Percentiles rank a stretch among this genome's conserved stretches.
These are phyloP conservation scores for Drosophila kanekoi DNA, from an alignment of 2,888 invertebrate species.

Conservation along the genomic window DNA sequence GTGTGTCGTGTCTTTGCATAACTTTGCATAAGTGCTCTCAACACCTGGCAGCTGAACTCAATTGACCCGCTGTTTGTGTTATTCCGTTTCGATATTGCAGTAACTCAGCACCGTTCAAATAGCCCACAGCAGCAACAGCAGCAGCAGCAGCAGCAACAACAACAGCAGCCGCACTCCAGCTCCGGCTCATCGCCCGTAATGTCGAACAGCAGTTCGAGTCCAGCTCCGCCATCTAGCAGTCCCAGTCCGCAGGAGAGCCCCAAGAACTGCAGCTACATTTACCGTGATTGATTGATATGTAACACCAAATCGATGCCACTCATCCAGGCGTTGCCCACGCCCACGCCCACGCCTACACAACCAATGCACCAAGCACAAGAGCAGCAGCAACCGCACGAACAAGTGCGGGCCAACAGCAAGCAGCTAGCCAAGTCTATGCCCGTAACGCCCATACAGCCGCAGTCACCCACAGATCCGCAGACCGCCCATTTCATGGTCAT, in stretches of 20 bases:
- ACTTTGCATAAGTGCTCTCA: slow-evolving; percentile 35
- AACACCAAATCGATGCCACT: slow-evolving; percentile 85
- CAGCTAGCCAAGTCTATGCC: slow-evolving; percentile 75
- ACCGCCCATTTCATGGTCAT: slow-evolving; percentile 38
- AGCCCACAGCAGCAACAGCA: slow-evolving; percentile 84
- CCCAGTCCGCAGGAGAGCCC: slow-evolving; percentile 86
- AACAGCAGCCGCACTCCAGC: slow-evolving; percentile 83
- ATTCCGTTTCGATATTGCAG: slow-evolving; percentile 65
- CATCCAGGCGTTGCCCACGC: slow-evolving; percentile 79
- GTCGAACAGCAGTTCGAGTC: slow-evolving; percentile 86
- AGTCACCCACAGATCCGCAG: slow-evolving; percentile 72
- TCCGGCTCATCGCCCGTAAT: slow-evolving; percentile 86
- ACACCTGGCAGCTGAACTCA: slow-evolving; percentile 24
- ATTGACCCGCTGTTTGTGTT: slow-evolving; percentile 40
- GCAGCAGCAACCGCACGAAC: slow-evolving; percentile 45
- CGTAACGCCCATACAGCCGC: slow-evolving; percentile 75
- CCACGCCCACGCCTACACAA: slow-evolving; percentile 33
- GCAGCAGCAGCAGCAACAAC: slow-evolving; percentile 79
- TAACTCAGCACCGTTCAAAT: slow-evolving; percentile 86
- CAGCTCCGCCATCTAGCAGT: slow-evolving; percentile 86
- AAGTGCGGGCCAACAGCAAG: slow-evolving; percentile 36
- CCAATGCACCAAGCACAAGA: slow-evolving; percentile 30
- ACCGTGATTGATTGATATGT: slow-evolving; percentile 86
- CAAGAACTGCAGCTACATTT: slow-evolving; percentile 86
- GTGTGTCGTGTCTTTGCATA: slow-evolving; percentile 31